Evolutionary conservation across 2,113 vertebrate species (phyloP), one percentile per base, ranked within the genome.

Genomic region (Bubo blakistoni): DNA sequence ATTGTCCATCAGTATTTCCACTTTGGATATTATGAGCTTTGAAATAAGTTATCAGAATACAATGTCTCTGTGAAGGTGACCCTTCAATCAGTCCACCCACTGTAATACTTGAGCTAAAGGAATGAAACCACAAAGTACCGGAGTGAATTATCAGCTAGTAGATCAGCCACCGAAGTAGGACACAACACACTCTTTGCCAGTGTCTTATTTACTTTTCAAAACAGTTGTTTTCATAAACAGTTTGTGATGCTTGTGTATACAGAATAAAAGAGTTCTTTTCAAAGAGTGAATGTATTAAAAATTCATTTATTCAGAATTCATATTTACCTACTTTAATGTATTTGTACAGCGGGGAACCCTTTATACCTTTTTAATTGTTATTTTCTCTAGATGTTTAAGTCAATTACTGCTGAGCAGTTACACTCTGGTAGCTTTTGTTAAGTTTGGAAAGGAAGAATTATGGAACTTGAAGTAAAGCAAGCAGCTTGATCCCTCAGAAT

Each of bases 281-380:
- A 94, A 94, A 96, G 95, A 78, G 66, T 27, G 42, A 66, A 59
- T 51, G 16, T 82, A 91, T 96, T 97, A 94, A 92, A 94, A 91
- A 96, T 95, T 95, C 65, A 95, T 96, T 95, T 97, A 94, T 94
- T 95, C 95, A 87, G 77, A 87, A 79, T 85, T 94, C 70, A 81
- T 95, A 88, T 96, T 96, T 96, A 77, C 83, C 69, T 81, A 42
- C 86, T 95, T 94, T 82, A 87, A 92, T 95, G 66, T 92, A 82
- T 97, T 96, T 96, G 90, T 95, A 79, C 89, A 95, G 78, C 0
- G 0, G 69, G 74, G 13, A 96, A 55, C 40, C 62, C 55, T 96
- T 94, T 92, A 62, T 85, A 73, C 89, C 62, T 94, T 91, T 93
- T 95, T 95, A 96, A 96, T 97, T 96, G 88, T 94, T 95, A 66